Conservation (phyloP, 2,797 vertebrate species). For the Sebastes steindachneri region DNA sequence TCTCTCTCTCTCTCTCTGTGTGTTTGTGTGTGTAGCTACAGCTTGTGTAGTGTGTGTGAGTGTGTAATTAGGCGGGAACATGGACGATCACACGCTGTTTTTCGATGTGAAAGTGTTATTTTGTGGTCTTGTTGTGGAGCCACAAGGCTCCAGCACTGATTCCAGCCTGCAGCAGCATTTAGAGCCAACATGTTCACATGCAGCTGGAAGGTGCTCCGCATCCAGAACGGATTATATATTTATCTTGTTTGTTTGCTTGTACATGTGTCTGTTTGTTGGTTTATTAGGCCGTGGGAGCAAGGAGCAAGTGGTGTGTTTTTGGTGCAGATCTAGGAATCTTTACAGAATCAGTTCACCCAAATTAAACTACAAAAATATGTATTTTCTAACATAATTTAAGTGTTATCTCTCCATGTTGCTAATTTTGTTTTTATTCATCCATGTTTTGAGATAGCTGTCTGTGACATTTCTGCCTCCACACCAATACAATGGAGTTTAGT, state of each 20-base stretch:
- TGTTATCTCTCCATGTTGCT: not conserved
- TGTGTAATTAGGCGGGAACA: constrained; percentile 9
- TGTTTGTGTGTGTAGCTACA: not conserved
- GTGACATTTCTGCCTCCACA: not conserved
- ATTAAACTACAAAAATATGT: too few species aligned
- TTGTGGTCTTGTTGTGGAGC: constrained; percentile 31
- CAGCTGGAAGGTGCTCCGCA: not conserved
- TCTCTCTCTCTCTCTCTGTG: not conserved
- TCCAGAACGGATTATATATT: not conserved
- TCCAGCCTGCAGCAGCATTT: not conserved
- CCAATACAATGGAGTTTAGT: not conserved
- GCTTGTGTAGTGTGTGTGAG: not conserved
- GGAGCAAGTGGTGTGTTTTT: not conserved
- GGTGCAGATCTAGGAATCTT: not conserved
- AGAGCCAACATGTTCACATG: not conserved
- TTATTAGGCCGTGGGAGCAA: not conserved
- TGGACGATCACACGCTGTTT: not conserved
- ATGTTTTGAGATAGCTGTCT: not conserved
- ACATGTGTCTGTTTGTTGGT: not conserved
- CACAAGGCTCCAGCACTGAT: not conserved
- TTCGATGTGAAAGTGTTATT: constrained; percentile 29
- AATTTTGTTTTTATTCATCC: not conserved
- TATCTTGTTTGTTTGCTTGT: not conserved
- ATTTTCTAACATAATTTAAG: not conserved
- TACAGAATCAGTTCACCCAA: not conserved